Percentiles rank a stretch among this genome's conserved stretches.
These are phyloP conservation scores for Ladona fulva DNA, from an alignment of 1,140 invertebrate species.

Conservation along the genomic window DNA sequence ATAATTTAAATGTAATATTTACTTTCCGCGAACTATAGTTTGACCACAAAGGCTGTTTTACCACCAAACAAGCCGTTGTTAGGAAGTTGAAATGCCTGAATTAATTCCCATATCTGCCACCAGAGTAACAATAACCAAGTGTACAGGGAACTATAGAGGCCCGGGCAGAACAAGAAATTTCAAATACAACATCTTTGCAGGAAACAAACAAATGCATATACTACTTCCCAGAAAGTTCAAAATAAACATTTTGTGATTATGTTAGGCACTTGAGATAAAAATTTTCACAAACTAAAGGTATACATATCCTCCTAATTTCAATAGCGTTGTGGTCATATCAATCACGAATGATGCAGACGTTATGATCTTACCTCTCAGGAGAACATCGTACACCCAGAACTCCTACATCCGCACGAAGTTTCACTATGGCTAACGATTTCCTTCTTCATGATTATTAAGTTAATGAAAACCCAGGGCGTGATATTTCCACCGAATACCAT, in stretches of 20 bases:
- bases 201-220: neutral
- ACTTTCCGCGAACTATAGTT: no score
- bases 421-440: neutral
- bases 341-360: neutral
- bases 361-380: neutral
- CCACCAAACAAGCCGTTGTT: neutral
- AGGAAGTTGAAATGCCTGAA: constrained; percentile 1
- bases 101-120: constrained; percentile 18
- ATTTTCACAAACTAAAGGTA: no score
- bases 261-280: no score
- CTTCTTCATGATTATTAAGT: neutral
- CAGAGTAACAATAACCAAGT: constrained; percentile 18
- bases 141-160: neutral
- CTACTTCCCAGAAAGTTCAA: neutral
- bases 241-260: neutral
- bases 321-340: neutral
- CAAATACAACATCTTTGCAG: neutral
- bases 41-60: neutral
- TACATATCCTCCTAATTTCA: neutral
- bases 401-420: neutral
- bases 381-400: neutral
- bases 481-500: neutral
- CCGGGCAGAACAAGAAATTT: constrained; percentile 16
- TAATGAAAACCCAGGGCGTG: neutral
- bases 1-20: no score